Percentiles rank a stretch among this genome's conserved stretches.
Evolutionary conservation across 2,888 invertebrate genomes (phyloP).

Genomic region (Zaprionus obscuricornis): DNA sequence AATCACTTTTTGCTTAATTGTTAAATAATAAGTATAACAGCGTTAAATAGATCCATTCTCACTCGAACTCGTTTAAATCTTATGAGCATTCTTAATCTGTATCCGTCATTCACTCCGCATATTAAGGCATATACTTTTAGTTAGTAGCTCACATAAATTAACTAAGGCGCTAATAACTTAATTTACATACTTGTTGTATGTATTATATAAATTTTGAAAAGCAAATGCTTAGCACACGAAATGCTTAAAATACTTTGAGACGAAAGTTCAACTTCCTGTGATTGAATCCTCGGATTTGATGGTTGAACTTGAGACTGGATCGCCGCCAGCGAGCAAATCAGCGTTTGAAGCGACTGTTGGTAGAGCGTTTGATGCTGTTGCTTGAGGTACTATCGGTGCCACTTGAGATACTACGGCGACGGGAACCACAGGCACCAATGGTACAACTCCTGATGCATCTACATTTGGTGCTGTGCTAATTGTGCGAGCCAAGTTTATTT

Average conservation of each 20-base stretch:
- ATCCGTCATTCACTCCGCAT: conserved; percentile 28
- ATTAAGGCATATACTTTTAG: conserved; percentile 38
- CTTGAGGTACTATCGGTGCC: conserved; percentile 24
- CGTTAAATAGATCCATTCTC: conserved; percentile 39
- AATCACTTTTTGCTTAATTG: conserved; percentile 63
- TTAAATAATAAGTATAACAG: conserved; percentile 49
- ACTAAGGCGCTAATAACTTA: conserved; percentile 46
- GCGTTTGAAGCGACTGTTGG: conserved; percentile 48
- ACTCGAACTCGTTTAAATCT: conserved; percentile 45
- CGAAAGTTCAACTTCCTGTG: conserved; percentile 51
- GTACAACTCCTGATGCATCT: conserved; percentile 49
- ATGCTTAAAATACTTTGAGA: too few species aligned
- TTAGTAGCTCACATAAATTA: conserved; percentile 52
- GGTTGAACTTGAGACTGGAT: conserved; percentile 55
- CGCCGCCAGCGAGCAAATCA: conserved; percentile 54
- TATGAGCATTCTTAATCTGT: conserved; percentile 65
- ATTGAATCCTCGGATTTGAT: conserved; percentile 55
- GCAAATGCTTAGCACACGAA: conserved; percentile 20
- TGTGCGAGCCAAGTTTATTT: conserved; percentile 86
- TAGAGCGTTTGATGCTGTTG: conserved; percentile 21
- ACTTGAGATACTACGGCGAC: conserved; percentile 16
- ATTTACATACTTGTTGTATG: too few species aligned
- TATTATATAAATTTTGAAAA: conserved; percentile 16
- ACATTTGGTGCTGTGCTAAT: conserved; percentile 82
- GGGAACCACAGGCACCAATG: conserved; percentile 37